phyloP scores from a whole-genome alignment of 2,888 invertebrate genomes.

The Cataglyphis livida region DNA sequence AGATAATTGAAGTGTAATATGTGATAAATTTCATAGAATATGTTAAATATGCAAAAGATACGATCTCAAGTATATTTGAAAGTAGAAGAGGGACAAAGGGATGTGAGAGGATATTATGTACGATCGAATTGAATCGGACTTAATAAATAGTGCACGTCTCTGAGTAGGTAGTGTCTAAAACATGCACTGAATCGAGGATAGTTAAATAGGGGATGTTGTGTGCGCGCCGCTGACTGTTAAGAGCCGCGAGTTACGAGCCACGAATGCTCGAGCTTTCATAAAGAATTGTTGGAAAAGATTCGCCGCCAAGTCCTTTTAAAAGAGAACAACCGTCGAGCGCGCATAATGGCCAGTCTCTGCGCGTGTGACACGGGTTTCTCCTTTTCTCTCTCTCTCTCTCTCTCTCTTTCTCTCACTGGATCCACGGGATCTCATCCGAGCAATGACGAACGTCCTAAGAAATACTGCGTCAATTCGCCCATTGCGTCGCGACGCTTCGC shows the following conservation, averaged over 20 bases:
- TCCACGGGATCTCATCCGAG: constrained; percentile 56
- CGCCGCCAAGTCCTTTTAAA: constrained; percentile 78
- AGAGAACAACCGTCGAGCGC: constrained; percentile 73
- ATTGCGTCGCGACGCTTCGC: constrained; percentile 57
- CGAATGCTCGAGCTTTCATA: constrained; percentile 65
- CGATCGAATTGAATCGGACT: constrained; percentile 20
- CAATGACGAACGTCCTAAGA: constrained; percentile 64
- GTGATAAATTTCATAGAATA: neutral
- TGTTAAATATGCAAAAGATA: neutral
- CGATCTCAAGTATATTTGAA: neutral
- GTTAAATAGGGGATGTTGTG: constrained; percentile 45
- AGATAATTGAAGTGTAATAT: neutral
- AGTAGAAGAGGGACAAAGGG: neutral
- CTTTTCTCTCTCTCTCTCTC: constrained; percentile 1
- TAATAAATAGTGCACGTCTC: constrained; percentile 30
- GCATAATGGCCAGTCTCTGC: constrained; percentile 72
- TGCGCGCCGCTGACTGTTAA: constrained; percentile 46
- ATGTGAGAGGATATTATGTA: neutral
- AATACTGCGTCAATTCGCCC: constrained; percentile 61
- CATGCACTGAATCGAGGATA: constrained; percentile 17
- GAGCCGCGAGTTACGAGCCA: constrained; percentile 68
- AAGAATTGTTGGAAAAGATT: constrained; percentile 70
- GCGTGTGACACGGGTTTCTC: constrained; percentile 54
- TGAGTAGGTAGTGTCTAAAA: constrained; percentile 27
- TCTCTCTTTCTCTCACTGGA: constrained; percentile 30